Conservation (phyloP, 2,888 invertebrate genomes). For the Lithosia quadra region DNA sequence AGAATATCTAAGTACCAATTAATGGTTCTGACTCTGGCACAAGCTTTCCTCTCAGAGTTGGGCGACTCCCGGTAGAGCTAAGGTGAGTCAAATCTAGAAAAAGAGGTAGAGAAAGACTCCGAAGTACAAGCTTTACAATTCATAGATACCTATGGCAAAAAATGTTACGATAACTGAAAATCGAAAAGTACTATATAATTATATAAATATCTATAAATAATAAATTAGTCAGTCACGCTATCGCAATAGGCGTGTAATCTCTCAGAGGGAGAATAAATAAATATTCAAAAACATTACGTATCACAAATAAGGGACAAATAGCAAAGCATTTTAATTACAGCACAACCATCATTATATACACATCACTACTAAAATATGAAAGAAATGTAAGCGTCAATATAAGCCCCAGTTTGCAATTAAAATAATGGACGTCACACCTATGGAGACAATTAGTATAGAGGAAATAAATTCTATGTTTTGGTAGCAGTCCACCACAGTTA, state of each 20-base stretch:
- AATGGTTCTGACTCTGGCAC: background rate
- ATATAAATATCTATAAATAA: background rate
- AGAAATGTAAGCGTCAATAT: slow-evolving; percentile 78
- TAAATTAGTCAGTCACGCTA: background rate
- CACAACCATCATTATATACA: slow-evolving; percentile 15
- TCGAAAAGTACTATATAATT: background rate
- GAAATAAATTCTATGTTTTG: slow-evolving; percentile 78
- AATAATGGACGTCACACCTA: slow-evolving; percentile 86
- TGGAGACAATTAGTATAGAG: slow-evolving; percentile 81
- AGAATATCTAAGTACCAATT: background rate
- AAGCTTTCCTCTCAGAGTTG: background rate
- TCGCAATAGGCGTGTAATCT: background rate
- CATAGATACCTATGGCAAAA: no score
- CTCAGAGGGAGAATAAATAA: background rate
- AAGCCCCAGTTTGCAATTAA: slow-evolving; percentile 80
- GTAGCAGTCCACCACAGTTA: slow-evolving; percentile 56
- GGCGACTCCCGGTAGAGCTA: no score
- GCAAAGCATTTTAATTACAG: slow-evolving; percentile 21
- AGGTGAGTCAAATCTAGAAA: no score
- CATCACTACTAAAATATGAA: slow-evolving; percentile 68
- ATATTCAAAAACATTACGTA: background rate
- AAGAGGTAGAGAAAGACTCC: no score
- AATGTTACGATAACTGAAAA: no score
- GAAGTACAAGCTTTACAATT: no score
- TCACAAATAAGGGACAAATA: background rate